Percentiles rank a stretch among this genome's conserved stretches.
Evolutionary conservation across 2,113 vertebrate species (phyloP).

Genomic region (Cebidichthys violaceus): DNA sequence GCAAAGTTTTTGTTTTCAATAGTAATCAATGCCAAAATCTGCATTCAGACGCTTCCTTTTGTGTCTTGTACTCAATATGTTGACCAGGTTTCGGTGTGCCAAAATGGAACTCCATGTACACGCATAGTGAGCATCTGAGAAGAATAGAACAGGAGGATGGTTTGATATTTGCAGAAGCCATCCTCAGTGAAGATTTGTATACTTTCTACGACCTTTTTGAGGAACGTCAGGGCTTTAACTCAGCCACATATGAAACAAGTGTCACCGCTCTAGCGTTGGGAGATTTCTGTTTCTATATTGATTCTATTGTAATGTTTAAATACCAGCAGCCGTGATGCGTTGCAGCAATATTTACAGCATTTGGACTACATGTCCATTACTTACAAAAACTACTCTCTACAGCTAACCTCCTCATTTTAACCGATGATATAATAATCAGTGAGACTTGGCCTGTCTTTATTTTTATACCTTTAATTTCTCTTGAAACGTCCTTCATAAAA

Average conservation of each 20-base stretch:
- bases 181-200: not conserved
- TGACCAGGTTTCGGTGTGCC: not conserved
- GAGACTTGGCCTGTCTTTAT: not conserved
- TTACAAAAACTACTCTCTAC: not conserved
- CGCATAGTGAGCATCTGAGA: not conserved
- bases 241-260: conserved; percentile 5
- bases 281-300: not conserved
- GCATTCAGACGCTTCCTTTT: not conserved
- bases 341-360: not conserved
- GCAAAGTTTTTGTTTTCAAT: conserved; percentile 23
- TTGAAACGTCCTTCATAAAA: not conserved
- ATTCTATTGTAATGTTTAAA: not conserved
- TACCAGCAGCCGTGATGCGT: not conserved
- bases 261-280: not conserved
- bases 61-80: not conserved
- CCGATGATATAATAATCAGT: not conserved
- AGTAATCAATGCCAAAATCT: conserved; percentile 38
- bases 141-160: not conserved
- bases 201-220: conserved; percentile 3
- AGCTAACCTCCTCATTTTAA: not conserved
- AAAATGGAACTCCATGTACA: not conserved
- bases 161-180: not conserved
- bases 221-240: not conserved
- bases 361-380: not conserved
- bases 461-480: no score